phyloP scores from a whole-genome alignment of 2,888 invertebrate species.

The Cheilosia grossa region DNA sequence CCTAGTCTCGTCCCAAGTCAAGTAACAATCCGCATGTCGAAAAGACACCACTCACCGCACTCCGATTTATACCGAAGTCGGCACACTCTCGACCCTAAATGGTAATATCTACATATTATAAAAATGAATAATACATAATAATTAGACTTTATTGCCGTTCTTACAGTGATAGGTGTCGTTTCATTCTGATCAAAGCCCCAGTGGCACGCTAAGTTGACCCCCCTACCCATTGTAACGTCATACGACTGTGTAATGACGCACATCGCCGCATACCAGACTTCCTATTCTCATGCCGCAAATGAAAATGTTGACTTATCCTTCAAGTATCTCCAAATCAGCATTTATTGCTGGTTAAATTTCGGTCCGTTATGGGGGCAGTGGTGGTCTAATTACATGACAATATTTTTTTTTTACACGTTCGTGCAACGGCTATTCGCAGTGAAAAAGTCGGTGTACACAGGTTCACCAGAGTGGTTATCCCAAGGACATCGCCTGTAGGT shows the following conservation, averaged over 20 bases:
- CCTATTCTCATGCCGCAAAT: background rate
- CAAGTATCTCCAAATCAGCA: slow-evolving; percentile 60
- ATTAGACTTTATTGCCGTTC: slow-evolving; percentile 48
- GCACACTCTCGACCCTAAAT: slow-evolving; percentile 16
- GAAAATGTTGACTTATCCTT: slow-evolving; percentile 55
- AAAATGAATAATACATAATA: slow-evolving; percentile 56
- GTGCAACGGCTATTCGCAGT: slow-evolving; percentile 5
- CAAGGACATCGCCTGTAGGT: slow-evolving; percentile 41
- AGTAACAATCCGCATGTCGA: background rate
- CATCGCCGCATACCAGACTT: slow-evolving; percentile 21
- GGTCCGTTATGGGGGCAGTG: background rate
- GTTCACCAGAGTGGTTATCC: slow-evolving; percentile 11
- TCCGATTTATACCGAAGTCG: background rate
- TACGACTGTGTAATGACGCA: slow-evolving; percentile 40
- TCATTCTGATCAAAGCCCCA: slow-evolving; percentile 29
- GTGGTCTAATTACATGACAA: slow-evolving; percentile 36
- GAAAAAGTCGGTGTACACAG: background rate
- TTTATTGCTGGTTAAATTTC: slow-evolving; percentile 36
- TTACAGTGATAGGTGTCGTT: slow-evolving; percentile 52
- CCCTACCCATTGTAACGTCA: slow-evolving; percentile 4
- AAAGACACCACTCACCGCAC: too few species aligned
- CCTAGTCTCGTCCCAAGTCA: background rate
- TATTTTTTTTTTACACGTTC: slow-evolving; percentile 16
- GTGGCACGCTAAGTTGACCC: slow-evolving; percentile 38
- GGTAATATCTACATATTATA: slow-evolving; percentile 32